Percentiles rank a stretch among this genome's conserved stretches.
These are phyloP conservation scores for Perizoma flavofasciatum DNA, from an alignment of 2,888 invertebrate genomes.

Conservation along the genomic window DNA sequence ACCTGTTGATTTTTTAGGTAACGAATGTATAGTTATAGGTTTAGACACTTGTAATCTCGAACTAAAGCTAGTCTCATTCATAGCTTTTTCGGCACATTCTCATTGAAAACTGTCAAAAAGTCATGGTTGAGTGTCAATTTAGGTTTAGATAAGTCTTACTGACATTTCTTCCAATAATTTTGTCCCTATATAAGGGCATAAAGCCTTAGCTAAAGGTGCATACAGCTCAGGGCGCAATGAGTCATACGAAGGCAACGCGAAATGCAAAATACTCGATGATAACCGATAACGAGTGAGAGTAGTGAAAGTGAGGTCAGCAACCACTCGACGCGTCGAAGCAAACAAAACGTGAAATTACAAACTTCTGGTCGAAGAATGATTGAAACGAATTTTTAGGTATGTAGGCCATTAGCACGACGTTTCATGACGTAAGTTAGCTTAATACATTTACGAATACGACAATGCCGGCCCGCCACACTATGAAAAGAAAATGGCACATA, in stretches of 20 bases:
- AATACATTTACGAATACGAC: no score
- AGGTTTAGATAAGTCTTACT: no score
- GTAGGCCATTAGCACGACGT: constrained; percentile 8
- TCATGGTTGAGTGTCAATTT: no score
- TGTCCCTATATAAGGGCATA: background rate
- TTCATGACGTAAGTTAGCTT: constrained; percentile 4
- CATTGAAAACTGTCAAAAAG: no score
- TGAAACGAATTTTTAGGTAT: constrained; percentile 8
- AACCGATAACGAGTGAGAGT: constrained; percentile 36
- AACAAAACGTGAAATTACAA: constrained; percentile 20
- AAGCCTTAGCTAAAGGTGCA: background rate
- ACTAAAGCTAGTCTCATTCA: no score
- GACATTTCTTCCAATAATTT: no score
- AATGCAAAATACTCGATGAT: constrained; percentile 29
- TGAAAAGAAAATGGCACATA: background rate
- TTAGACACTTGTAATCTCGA: no score
- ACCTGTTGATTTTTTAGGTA: no score
- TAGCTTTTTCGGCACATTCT: no score
- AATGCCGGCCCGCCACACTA: no score
- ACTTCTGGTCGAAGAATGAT: constrained; percentile 3
- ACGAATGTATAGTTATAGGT: no score
- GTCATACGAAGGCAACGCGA: constrained; percentile 18
- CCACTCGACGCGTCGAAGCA: constrained; percentile 19
- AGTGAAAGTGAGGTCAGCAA: constrained; percentile 31
- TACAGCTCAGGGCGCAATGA: constrained; percentile 13